phyloP scores from a whole-genome alignment of 2,888 invertebrate species.

The Branchipolynoe longqiensis region DNA sequence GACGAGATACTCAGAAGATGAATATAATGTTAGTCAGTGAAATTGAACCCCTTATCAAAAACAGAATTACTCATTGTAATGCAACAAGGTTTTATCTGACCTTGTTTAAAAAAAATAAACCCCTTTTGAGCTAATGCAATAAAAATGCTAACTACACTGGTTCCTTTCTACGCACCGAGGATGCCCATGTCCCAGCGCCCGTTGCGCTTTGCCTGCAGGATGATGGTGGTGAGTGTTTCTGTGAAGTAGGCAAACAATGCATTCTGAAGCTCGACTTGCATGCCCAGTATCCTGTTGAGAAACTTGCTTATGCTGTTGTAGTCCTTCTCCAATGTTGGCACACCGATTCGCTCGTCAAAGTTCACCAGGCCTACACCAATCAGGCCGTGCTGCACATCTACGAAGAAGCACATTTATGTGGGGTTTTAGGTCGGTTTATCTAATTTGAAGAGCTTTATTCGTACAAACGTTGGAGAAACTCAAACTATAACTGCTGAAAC shows the following conservation, averaged over 20 bases:
- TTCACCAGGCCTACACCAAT: constrained; percentile 97
- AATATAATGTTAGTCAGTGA: too few relatives aligned
- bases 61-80: neutral
- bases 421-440: too few relatives aligned
- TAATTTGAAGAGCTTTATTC: too few relatives aligned
- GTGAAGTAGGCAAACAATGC: constrained; percentile 98
- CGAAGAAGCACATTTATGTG: too few relatives aligned
- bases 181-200: constrained; percentile 97
- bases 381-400: constrained; percentile 94
- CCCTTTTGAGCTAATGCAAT: too few relatives aligned
- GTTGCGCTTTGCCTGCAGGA: constrained; percentile 94
- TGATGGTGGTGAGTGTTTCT: constrained; percentile 94
- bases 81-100: too few relatives aligned
- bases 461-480: too few relatives aligned
- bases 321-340: constrained; percentile 84
- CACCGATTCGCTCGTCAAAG: constrained; percentile 87
- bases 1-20: too few relatives aligned
- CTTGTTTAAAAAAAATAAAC: too few relatives aligned
- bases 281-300: constrained; percentile 96
- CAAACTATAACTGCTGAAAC: too few relatives aligned
- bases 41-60: too few relatives aligned
- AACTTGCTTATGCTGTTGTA: constrained; percentile 99
- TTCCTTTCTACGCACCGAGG: constrained; percentile 84
- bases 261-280: constrained; percentile 98
- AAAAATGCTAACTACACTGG: too few relatives aligned